Percentiles rank a stretch among this genome's conserved stretches.
These are phyloP conservation scores for Centropus unirufus DNA, from an alignment of 2,113 vertebrate genomes.

Conservation along the genomic window DNA sequence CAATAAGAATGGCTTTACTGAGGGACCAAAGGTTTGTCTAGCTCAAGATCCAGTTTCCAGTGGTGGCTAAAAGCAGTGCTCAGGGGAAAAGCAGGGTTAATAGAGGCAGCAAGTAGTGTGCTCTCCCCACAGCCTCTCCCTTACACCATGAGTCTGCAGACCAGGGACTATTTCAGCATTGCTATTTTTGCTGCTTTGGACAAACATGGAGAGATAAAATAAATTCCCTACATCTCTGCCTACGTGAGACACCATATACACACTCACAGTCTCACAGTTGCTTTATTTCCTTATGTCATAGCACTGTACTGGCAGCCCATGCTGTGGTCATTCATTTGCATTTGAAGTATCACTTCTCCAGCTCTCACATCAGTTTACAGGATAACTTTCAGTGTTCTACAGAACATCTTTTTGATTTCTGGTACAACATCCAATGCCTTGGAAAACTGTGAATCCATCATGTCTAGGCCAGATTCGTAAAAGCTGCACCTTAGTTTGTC, in stretches of 20 bases:
- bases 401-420: neutral
- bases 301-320: neutral
- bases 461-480: neutral
- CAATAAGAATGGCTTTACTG: neutral
- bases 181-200: neutral
- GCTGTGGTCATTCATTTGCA: neutral
- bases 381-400: neutral
- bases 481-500: neutral
- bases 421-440: neutral
- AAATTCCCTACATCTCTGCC: neutral
- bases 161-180: neutral
- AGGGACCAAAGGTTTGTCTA: neutral
- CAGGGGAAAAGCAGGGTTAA: neutral
- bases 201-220: neutral
- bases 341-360: neutral
- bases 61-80: neutral
- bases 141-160: rapidly evolving
- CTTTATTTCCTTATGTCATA: neutral
- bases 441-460: neutral
- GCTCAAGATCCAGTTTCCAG: neutral
- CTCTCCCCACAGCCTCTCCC: neutral
- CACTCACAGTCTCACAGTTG: neutral
- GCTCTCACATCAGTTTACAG: neutral
- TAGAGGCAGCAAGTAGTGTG: neutral
- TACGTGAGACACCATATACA: neutral